A percentile compares a stretch with the other conserved stretches of the same genome.
Conservation (phyloP, 2,113 vertebrate genomes). For the Jacana jacana region DNA sequence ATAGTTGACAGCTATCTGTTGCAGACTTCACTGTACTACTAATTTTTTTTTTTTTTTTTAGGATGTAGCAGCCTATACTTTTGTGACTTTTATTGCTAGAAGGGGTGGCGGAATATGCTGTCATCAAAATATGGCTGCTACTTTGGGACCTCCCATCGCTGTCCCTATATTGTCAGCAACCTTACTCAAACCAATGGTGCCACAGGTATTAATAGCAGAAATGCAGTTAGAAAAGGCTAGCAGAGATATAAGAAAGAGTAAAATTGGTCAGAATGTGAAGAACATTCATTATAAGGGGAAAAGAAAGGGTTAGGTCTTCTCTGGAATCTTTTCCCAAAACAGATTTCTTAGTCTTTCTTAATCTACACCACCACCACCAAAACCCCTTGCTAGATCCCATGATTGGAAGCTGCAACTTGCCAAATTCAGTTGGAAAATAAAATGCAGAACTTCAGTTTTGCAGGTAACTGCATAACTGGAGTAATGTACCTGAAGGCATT, state of each 20-base stretch:
- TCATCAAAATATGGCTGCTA: not conserved
- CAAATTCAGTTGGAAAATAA: not conserved
- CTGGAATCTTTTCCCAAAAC: not conserved
- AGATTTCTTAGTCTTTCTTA: not conserved
- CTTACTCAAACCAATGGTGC: not conserved
- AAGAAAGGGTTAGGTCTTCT: not conserved
- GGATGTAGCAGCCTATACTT: not conserved
- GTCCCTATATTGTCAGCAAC: not conserved
- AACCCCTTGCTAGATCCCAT: not conserved
- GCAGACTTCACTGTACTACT: not conserved
- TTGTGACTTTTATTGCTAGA: not conserved
- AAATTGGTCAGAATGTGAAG: not conserved
- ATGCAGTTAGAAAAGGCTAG: not conserved
- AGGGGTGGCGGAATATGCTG: not conserved
- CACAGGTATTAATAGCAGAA: not conserved
- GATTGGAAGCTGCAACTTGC: not conserved
- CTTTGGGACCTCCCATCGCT: not conserved
- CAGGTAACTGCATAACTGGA: not conserved
- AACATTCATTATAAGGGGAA: not conserved
- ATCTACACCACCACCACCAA: not conserved
- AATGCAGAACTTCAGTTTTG: not conserved
- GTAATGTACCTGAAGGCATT: not conserved
- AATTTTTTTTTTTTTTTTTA: not conserved
- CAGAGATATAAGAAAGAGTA: not conserved
- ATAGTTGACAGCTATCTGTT: not conserved